phyloP scores from a whole-genome alignment of 2,797 vertebrate genomes.

The Sebastes jordani region DNA sequence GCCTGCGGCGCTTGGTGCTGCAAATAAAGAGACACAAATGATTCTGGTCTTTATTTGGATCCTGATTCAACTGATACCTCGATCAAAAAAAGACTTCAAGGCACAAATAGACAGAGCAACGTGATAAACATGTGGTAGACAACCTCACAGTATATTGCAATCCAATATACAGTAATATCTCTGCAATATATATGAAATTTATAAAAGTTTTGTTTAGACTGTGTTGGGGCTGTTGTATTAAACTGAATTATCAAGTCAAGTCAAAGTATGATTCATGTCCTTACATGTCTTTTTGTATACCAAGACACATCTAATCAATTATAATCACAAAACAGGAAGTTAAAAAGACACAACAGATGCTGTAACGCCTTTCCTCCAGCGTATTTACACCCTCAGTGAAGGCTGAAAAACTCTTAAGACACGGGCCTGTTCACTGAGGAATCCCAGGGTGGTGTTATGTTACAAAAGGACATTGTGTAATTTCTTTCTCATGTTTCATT shows the following conservation, averaged over 20 bases:
- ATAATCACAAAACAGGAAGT: not conserved
- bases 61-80: slow-evolving; percentile 5
- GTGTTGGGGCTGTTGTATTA: not conserved
- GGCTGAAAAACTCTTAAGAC: not conserved
- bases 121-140: not conserved
- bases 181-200: not conserved
- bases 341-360: not conserved
- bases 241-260: not conserved
- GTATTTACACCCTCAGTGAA: not conserved
- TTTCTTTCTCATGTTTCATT: not conserved
- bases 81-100: slow-evolving; percentile 9
- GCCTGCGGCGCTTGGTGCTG: not conserved
- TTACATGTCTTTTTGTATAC: not conserved
- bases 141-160: not conserved
- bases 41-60: slow-evolving; percentile 39
- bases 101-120: not conserved
- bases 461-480: slow-evolving; percentile 22
- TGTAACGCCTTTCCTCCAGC: not conserved
- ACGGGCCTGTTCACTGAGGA: not conserved
- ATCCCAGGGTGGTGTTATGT: not conserved
- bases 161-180: not conserved
- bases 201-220: not conserved
- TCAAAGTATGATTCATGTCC: not conserved
- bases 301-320: not conserved
- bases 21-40: slow-evolving; percentile 15